Base-by-base conservation (phyloP, 2,113 vertebrate genomes). In the Anhinga rufa region DNA sequence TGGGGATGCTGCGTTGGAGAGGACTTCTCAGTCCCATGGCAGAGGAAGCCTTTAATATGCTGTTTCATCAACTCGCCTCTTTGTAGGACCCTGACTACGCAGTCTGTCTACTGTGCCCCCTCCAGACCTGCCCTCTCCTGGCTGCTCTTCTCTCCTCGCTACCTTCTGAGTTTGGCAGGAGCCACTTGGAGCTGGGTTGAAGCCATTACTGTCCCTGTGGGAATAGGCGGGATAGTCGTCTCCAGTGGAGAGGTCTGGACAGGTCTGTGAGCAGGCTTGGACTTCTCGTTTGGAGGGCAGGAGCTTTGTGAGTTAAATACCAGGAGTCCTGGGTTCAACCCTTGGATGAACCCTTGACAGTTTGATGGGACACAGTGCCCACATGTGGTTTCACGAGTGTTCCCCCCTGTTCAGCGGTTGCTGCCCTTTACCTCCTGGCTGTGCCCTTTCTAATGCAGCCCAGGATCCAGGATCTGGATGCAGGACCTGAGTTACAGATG, bases 381-480 rank as follows among this genome's bases (percentile, higher is more conserved):
- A 2, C 22, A 1, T 1, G 20, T 5, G 44, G 40, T 1, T 46
- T 46, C 20, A 54, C 0, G 32, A 26, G 2, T 1, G 34, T 8
- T 60, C 38, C 13, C 22, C 48, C 12, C 54, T 12, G 13, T 16
- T 14, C 68, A 26, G 68, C 44, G 22, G 4, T 17, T 14, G 61
- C 44, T 14, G 54, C 36, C 46, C 22, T 75, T 58, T 74, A 14
- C 14, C 17, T 68, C 32, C 66, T 28, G 48, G 29, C 34, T 61
- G 9, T 49, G 55, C 17, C 31, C 12, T 29, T 61, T n/a, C 65
- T 52, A 5, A 7, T 0, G 16, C 26, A 54, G 28, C 32, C 34
- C 32, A 22, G 44, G 71, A 24, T 36, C 19, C 38, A 16, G 57
- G 22, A 24, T 19, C 32, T 44, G 38, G 48, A 20, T 25, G 4